Evolutionary conservation across 2,888 invertebrate genomes (phyloP), one percentile per base, ranked within the genome.

Genomic region (Spilosoma lubricipeda): DNA sequence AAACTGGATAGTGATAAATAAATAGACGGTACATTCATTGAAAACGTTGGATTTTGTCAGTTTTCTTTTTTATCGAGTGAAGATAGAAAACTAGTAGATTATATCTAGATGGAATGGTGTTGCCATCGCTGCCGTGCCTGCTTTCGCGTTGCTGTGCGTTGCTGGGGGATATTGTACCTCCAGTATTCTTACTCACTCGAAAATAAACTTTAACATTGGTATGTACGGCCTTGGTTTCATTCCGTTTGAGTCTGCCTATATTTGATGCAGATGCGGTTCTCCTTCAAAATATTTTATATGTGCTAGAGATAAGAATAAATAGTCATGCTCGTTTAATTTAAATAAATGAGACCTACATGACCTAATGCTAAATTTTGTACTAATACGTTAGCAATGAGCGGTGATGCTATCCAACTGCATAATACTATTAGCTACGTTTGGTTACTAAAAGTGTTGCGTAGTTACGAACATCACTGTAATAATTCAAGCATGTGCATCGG

Each of bases 1-100:
- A 73, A 70, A 69, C 67, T 73, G 70, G 56, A 71, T 52, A 67
- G 33, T 74, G 42, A 74, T 80, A 80, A 84, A 80, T 77, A 80
- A 71, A 75, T 30, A 20, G 18, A 48, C 18, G 36, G 36, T 56
- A 69, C 30, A 20, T 42, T 4, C 15, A 3, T 48, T 20, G 18
- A 52, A 23, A 52, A 23, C 9, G 23, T 33, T 68, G 33, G 30
- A 33, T 52, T 23, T 20, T 39, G 39, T 4, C 30, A 20, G 45
- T 27, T 15, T 56, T 56, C 23, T n/a, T 56, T 20, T 56, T 56
- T 23, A 56, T 11, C 23, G 4, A 52, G 23, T 52, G 7, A 52
- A 52, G 23, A 18, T 23, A 18, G 52, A 20, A 52, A 52, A 52
- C 52, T 7, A 52, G 52, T 52, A 52, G 23, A 52, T 18, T 8